Evolutionary conservation across 2,888 invertebrate species (phyloP).

Genomic region (Ctena decussata): DNA sequence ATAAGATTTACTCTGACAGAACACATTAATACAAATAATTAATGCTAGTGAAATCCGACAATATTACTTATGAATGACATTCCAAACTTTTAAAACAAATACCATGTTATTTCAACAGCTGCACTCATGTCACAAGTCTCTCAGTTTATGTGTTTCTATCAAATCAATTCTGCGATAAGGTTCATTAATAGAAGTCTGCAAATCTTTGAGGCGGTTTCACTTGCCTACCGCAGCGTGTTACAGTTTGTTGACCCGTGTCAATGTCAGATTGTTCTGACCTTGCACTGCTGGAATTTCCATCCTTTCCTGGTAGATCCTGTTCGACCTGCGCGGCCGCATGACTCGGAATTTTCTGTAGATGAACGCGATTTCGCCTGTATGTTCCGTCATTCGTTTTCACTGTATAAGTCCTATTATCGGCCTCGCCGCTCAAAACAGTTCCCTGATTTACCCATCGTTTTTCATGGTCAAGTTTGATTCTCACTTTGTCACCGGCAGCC

Average conservation of each 20-base stretch:
- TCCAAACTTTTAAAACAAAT: not conserved
- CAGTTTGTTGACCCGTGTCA: not conserved
- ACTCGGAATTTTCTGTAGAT: not conserved
- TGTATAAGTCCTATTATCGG: not conserved
- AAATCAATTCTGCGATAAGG: not conserved
- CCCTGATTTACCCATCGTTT: not conserved
- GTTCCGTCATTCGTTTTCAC: not conserved
- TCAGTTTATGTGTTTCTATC: not conserved
- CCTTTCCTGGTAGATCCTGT: no score
- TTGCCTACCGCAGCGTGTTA: not conserved
- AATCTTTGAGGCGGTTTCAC: not conserved
- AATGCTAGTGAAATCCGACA: no score
- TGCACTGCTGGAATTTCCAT: not conserved
- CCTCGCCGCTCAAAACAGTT: not conserved
- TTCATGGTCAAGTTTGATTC: conserved; percentile 15
- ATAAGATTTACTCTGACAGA: not conserved
- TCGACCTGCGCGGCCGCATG: not conserved
- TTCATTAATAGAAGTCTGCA: not conserved
- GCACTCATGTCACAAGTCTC: not conserved
- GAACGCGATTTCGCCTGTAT: not conserved
- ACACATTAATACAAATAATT: not conserved
- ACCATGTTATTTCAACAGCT: not conserved
- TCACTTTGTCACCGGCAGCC: conserved; percentile 2
- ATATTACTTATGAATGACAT: not conserved
- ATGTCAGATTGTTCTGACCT: not conserved